phyloP scores from a whole-genome alignment of 2,888 invertebrate species.

The Eristalis tenax region DNA sequence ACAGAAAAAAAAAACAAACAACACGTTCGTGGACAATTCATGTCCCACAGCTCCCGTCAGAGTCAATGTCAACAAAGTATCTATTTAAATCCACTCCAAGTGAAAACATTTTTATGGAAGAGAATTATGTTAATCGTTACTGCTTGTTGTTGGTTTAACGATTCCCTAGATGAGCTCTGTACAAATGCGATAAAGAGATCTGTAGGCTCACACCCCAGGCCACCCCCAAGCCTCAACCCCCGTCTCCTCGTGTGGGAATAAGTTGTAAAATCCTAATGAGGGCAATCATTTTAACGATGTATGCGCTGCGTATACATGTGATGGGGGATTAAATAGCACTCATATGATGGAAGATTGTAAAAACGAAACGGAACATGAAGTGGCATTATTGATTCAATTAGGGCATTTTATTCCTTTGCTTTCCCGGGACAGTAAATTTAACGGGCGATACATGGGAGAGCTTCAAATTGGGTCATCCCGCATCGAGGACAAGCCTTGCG shows the following conservation, averaged over 20 bases:
- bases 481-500: not conserved
- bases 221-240: not conserved
- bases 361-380: conserved; percentile 27
- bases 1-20: not conserved
- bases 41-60: not conserved
- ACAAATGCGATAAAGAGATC: conserved; percentile 64
- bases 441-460: not conserved
- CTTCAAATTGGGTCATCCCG: conserved; percentile 10
- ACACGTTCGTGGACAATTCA: not conserved
- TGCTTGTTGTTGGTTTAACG: conserved; percentile 50
- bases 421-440: conserved; percentile 2
- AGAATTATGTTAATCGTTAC: conserved; percentile 64
- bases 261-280: conserved; percentile 63
- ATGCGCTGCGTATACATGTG: conserved; percentile 36
- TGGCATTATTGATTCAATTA: conserved; percentile 64
- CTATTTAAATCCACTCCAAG: not conserved
- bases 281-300: conserved; percentile 62
- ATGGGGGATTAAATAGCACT: conserved; percentile 50
- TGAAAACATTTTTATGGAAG: conserved; percentile 37
- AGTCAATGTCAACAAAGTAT: conserved; percentile 8
- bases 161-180: conserved; percentile 56
- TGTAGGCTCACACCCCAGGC: conserved; percentile 27
- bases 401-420: conserved; percentile 20
- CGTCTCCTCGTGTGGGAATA: conserved; percentile 45
- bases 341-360: conserved; percentile 37